Base-by-base conservation (phyloP, 2,888 invertebrate genomes). In the Pandemis heparana region DNA sequence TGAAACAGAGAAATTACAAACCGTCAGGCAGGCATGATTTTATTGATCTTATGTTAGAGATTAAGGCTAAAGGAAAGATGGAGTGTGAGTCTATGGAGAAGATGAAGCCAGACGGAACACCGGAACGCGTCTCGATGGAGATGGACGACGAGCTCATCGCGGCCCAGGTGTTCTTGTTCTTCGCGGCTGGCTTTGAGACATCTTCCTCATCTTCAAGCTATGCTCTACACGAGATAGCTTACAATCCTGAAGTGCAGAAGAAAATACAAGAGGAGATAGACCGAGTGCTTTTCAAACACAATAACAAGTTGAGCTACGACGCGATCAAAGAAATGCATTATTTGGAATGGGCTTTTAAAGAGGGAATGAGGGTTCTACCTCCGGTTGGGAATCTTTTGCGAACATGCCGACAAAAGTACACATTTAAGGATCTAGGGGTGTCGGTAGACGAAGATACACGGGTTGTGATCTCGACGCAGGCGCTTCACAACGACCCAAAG, bases 161-260 rank as follows among this genome's bases (percentile, higher is more conserved):
- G 12, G 60, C 66, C 5, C 74, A 74, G 38, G 63, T 71, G 9
- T 75, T 71, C 38, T 23, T 71, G 7, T 75, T 75, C 67, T 75
- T 75, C 63, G 74, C 67, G 2, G 85, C 82, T 16, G 85, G 85
- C 2, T 83, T 81, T 63, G 84, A 84, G 74, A 82, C 84, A 6
- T 83, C 83, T 0, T 81, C 84, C 10, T 79, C 81, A 1, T 77
- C 81, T 6, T 75, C 84, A n/a, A 80, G 80, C 69, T 82, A 80
- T 39, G 75, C 77, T 4, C 71, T 79, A 0, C 82, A 81, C 69
- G 75, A 78, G 51, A 77, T 85, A 0, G 83, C 84, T 0, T 70
- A 77, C 7, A 77, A 84, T 74, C 80, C 80, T 9, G 78, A 81
- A 2, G 66, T 79, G 4, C 85, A 85, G 56, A 74, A 78, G 46